A percentile compares a stretch with the other conserved stretches of the same genome.
Conservation (phyloP, 2,797 vertebrate genomes). For the Pteronotus mesoamericanus region DNA sequence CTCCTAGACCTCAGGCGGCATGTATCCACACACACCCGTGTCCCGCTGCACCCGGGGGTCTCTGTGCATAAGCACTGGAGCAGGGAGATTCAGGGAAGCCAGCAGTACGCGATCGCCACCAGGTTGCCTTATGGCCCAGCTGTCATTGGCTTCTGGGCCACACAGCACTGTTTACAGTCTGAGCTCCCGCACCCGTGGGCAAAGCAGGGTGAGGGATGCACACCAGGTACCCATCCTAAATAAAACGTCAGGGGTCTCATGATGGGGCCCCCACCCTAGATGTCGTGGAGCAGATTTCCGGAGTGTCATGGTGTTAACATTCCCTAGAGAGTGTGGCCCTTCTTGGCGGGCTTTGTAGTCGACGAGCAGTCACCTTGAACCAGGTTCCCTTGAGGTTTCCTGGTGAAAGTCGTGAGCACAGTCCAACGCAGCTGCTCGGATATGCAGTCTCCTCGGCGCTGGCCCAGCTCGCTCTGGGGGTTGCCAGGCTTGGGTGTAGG, state of each 20-base stretch:
- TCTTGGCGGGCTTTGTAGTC: background rate
- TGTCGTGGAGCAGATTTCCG: background rate
- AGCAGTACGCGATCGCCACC: rapidly evolving
- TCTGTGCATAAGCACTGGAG: background rate
- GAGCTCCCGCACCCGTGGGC: background rate
- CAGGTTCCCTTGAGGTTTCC: background rate
- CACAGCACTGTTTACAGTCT: background rate
- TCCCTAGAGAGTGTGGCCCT: background rate
- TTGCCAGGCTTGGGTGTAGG: too few species aligned
- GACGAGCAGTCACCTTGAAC: background rate
- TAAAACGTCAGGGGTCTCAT: background rate
- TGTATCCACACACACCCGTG: rapidly evolving
- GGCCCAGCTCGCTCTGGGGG: background rate
- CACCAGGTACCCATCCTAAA: background rate
- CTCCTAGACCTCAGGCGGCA: background rate
- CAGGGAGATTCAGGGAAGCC: background rate
- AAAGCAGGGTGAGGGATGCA: background rate
- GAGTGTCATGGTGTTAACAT: background rate
- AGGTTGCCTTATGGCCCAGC: rapidly evolving
- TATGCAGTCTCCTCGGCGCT: rapidly evolving
- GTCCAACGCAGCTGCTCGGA: background rate
- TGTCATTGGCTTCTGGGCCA: background rate
- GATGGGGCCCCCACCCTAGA: background rate
- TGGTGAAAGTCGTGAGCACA: background rate
- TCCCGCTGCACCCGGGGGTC: rapidly evolving